A percentile compares a stretch with the other conserved stretches of the same genome.
These are phyloP conservation scores for Graphium colonna DNA, from an alignment of 2,888 invertebrate genomes.

Conservation along the genomic window DNA sequence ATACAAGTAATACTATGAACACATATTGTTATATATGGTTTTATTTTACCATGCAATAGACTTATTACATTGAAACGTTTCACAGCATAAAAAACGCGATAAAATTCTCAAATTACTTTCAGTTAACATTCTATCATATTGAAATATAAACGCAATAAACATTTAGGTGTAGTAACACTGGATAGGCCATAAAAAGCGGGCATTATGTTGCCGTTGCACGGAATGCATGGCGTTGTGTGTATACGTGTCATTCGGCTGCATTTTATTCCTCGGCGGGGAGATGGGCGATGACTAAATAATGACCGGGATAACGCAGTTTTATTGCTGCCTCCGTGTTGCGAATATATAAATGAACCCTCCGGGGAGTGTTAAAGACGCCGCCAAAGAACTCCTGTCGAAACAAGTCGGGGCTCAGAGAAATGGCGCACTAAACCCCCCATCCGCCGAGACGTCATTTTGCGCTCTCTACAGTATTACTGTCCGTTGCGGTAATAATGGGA, in stretches of 20 bases:
- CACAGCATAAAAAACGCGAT: too few species aligned
- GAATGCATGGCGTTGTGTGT: conserved; percentile 29
- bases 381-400: conserved; percentile 74
- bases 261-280: conserved; percentile 60
- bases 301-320: conserved; percentile 78
- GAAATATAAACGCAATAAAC: too few species aligned
- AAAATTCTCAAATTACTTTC: too few species aligned
- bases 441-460: conserved; percentile 68
- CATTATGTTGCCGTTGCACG: conserved; percentile 16
- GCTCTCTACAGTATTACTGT: conserved; percentile 55
- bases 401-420: conserved; percentile 72
- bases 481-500: conserved; percentile 54
- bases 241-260: conserved; percentile 63
- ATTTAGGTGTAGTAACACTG: too few species aligned
- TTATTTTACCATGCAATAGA: too few species aligned
- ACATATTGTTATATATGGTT: too few species aligned
- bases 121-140: too few species aligned
- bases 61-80: too few species aligned
- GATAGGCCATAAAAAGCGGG: too few species aligned
- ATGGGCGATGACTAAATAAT: conserved; percentile 78
- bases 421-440: conserved; percentile 73
- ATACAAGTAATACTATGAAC: too few species aligned
- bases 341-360: conserved; percentile 78
- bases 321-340: conserved; percentile 76
- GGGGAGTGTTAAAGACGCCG: conserved; percentile 77